A percentile compares a stretch with the other conserved stretches of the same genome.
Evolutionary conservation across 2,888 invertebrate genomes (phyloP).

Genomic region (Vannuccia rotundouncinata): DNA sequence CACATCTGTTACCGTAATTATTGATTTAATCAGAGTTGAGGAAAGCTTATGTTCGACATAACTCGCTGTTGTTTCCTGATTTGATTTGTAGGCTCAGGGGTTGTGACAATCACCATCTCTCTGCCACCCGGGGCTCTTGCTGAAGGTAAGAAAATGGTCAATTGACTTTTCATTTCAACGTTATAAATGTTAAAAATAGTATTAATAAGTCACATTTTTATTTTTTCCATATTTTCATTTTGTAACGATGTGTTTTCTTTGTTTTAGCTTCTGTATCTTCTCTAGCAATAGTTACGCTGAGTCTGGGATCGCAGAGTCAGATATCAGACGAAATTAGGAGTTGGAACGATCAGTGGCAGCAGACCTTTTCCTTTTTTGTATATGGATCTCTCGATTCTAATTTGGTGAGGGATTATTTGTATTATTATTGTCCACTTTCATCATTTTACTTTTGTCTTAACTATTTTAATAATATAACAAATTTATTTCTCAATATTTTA

Average conservation of each 20-base stretch:
- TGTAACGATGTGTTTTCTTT: neutral
- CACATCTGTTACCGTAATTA: too few relatives aligned
- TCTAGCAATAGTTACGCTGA: slow-evolving; percentile 51
- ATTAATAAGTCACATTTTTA: neutral
- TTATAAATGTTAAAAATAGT: neutral
- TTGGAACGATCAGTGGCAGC: slow-evolving; percentile 55
- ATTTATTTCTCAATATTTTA: neutral
- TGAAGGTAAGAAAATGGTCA: neutral
- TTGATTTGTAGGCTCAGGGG: neutral
- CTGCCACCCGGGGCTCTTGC: neutral
- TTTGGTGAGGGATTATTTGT: slow-evolving; percentile 45
- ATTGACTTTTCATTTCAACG: neutral
- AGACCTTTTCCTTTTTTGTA: slow-evolving; percentile 59
- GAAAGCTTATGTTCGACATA: too few relatives aligned
- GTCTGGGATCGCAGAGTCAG: slow-evolving; percentile 57
- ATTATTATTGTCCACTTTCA: slow-evolving; percentile 6
- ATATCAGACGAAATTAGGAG: slow-evolving; percentile 55
- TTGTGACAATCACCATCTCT: neutral
- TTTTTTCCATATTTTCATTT: neutral
- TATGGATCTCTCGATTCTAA: slow-evolving; percentile 56
- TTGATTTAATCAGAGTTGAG: too few relatives aligned
- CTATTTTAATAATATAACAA: neutral
- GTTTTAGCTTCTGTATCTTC: neutral
- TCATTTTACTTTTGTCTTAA: neutral
- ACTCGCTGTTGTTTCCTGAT: too few relatives aligned